Base-by-base conservation (phyloP, 2,797 vertebrate genomes). In the Poeciliopsis paucimaculata region DNA sequence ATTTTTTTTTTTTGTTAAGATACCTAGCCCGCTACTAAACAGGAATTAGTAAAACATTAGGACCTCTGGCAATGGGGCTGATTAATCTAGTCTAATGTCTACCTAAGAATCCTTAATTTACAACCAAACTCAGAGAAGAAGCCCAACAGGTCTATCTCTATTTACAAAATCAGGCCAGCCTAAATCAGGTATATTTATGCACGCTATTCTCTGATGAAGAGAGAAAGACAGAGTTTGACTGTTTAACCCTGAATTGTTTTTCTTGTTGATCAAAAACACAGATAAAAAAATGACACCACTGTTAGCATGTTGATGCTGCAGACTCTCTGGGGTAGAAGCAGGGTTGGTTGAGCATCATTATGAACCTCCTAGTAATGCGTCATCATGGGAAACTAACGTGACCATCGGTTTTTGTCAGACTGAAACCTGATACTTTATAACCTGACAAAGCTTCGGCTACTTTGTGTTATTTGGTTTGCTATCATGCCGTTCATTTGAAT, bases 401-500 rank as follows among this genome's bases (percentile, higher is more conserved):
- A 36, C 34, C n/a, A 62, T 9, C 7, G 4, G 8, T 64, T 64
- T 62, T 64, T 20, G 34, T 64, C 34, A 36, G 34, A 10, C 34
- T 20, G 18, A 36, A 68, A 39, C 66, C 39, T 68, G 20, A n/a
- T 13, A 43, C 39, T 13, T 43, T n/a, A 43, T 3, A 43, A 70
- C 26, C 23, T n/a, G 23, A 9, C 15, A 20, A 51, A 51, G 53
- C 41, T 2, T n/a, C 5, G 60, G 26, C 0, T 20, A 68, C 62
- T 45, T 0, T 60, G 12, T 60, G 12, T 6, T 73, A 49, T 60
- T 76, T 77, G 5, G 53, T 53, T n/a, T 23, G 9, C 43, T 68
- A 78, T 76, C 49, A 55, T 4, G 13, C 20, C 39, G 68, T 55
- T 47, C 1, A 87, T 86, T 89, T 90, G 71, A 84, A 77, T 86